A percentile compares a stretch with the other conserved stretches of the same genome.
Evolutionary conservation across 2,113 vertebrate species (phyloP).

Genomic region (Calyptommatus sinebrachiatus): DNA sequence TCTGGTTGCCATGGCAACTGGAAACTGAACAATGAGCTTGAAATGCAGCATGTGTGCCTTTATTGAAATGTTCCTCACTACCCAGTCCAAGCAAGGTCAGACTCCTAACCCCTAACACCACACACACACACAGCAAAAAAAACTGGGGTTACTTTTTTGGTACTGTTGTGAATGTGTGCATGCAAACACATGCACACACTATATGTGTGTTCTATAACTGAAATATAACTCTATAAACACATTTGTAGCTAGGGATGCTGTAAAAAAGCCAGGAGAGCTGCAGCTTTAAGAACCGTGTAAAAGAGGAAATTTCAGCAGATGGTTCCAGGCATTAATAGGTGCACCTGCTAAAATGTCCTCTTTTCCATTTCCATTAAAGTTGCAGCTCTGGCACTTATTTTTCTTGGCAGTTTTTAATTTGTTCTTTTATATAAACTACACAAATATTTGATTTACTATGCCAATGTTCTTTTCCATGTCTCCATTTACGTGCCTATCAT

Average conservation of each 20-base stretch:
- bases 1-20: slow-evolving; percentile 85
- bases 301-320: too few relatives aligned
- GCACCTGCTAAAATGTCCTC: too few relatives aligned
- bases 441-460: background rate
- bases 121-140: background rate
- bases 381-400: background rate
- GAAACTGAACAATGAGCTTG: slow-evolving; percentile 80
- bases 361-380: too few relatives aligned
- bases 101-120: too few relatives aligned
- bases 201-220: too few relatives aligned
- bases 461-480: background rate
- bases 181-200: background rate
- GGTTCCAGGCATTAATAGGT: too few relatives aligned
- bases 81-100: slow-evolving; percentile 7
- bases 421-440: background rate
- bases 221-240: background rate
- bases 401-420: background rate
- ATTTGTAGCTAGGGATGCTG: background rate
- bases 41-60: slow-evolving; percentile 69
- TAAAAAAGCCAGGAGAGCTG: too few relatives aligned
- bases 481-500: background rate
- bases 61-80: slow-evolving; percentile 27
- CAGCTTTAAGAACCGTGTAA: too few relatives aligned
- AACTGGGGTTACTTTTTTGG: background rate
- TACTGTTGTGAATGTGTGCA: background rate